phyloP scores from a whole-genome alignment of 2,888 invertebrate species.

The Sesia apiformis region DNA sequence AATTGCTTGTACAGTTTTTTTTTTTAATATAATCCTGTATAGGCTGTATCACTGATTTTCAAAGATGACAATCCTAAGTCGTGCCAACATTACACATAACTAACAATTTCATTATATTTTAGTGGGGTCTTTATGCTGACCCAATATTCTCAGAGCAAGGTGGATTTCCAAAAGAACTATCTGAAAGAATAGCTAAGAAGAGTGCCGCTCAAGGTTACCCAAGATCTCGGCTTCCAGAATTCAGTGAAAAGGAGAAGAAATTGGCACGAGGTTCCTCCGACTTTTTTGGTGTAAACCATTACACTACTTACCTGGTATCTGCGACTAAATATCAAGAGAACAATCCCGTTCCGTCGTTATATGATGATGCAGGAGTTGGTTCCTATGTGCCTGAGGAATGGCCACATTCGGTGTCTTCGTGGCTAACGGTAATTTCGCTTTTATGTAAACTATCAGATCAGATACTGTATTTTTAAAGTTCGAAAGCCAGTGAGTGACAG shows the following conservation, averaged over 20 bases:
- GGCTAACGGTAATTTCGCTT: constrained; percentile 27
- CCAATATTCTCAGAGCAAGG: constrained; percentile 65
- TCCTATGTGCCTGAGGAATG: constrained; percentile 25
- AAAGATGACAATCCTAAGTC: too few relatives aligned
- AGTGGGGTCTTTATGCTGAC: constrained; percentile 61
- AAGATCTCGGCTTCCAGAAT: constrained; percentile 55
- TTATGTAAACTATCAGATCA: too few relatives aligned
- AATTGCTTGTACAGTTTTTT: too few relatives aligned
- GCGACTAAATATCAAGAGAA: constrained; percentile 17
- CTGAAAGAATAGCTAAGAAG: constrained; percentile 50
- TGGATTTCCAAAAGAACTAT: constrained; percentile 67
- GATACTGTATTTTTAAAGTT: too few relatives aligned
- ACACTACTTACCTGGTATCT: constrained; percentile 56
- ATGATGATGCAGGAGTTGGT: constrained; percentile 28
- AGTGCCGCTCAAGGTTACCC: constrained; percentile 52
- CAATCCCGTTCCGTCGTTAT: constrained; percentile 24
- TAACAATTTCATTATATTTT: constrained; percentile 7
- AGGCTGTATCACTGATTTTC: too few relatives aligned
- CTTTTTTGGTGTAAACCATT: constrained; percentile 78
- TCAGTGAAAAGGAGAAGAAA: constrained; percentile 45
- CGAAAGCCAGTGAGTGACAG: too few relatives aligned
- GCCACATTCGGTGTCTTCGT: constrained; percentile 28
- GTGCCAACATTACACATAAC: too few relatives aligned
- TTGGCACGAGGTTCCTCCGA: constrained; percentile 39
- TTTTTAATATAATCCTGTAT: too few relatives aligned